A percentile compares a stretch with the other conserved stretches of the same genome.
phyloP scores from a whole-genome alignment of 2,797 vertebrate species.

The Labroides dimidiatus region DNA sequence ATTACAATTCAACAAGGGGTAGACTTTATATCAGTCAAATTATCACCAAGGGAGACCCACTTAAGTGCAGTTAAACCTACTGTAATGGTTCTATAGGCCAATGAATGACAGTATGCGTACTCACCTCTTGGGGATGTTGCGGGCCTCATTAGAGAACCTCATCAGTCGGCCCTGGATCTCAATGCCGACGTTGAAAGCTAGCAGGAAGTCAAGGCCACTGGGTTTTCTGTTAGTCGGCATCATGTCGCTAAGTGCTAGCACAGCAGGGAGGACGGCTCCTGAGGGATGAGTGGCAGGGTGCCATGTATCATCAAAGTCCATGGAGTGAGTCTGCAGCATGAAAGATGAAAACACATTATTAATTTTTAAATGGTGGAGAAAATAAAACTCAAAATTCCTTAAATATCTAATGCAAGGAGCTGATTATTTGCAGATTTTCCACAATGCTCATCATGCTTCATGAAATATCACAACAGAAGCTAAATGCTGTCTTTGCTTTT shows the following conservation, averaged over 20 bases:
- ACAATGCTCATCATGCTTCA: background rate
- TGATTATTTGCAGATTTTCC: background rate
- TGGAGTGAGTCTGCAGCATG: slow-evolving; percentile 87
- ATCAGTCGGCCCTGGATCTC: slow-evolving; percentile 91
- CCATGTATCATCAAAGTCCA: slow-evolving; percentile 96
- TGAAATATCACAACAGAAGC: slow-evolving; percentile 12
- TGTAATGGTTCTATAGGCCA: background rate
- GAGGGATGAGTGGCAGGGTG: slow-evolving; percentile 93
- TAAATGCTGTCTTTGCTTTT: no score
- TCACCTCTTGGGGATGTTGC: slow-evolving; percentile 90
- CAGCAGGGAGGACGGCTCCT: slow-evolving; percentile 89
- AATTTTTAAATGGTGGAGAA: background rate
- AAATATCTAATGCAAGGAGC: background rate
- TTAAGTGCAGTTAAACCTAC: background rate
- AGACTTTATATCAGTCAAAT: slow-evolving; percentile 17
- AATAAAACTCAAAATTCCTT: background rate
- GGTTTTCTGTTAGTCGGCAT: slow-evolving; percentile 82
- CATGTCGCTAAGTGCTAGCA: slow-evolving; percentile 90
- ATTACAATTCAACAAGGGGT: background rate
- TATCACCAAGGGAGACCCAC: background rate
- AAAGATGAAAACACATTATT: background rate
- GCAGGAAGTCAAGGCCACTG: slow-evolving; percentile 86
- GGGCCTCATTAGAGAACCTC: slow-evolving; percentile 90
- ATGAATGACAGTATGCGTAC: slow-evolving; percentile 10
- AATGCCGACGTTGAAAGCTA: slow-evolving; percentile 90